phyloP scores from a whole-genome alignment of 2,797 vertebrate genomes.

The Delichon dasypus region DNA sequence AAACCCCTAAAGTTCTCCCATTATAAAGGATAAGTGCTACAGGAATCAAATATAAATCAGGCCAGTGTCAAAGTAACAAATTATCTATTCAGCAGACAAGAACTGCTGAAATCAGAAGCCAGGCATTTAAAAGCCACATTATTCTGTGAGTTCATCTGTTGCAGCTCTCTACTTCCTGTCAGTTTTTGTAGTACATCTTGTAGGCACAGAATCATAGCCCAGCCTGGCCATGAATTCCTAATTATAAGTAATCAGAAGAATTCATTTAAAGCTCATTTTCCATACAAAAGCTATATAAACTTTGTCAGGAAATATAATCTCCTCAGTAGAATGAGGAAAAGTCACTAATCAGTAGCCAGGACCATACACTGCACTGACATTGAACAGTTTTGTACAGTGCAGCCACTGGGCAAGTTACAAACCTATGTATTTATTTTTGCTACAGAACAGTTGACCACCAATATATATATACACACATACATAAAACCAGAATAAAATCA shows the following conservation, averaged over 20 bases:
- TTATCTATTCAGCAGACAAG: background rate
- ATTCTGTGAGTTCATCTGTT: background rate
- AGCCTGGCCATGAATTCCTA: background rate
- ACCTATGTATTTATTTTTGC: background rate
- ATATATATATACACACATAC: rapidly evolving
- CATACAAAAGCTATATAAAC: background rate
- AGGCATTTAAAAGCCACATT: background rate
- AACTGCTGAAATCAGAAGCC: background rate
- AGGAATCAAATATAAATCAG: background rate
- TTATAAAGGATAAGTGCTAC: background rate
- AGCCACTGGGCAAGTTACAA: background rate
- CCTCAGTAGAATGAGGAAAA: background rate
- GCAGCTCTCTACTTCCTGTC: background rate
- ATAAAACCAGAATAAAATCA: background rate
- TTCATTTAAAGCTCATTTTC: background rate
- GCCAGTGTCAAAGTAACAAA: background rate
- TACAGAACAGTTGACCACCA: background rate
- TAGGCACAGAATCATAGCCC: background rate
- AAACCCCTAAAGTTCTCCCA: background rate
- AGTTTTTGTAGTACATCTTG: background rate
- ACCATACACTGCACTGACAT: background rate
- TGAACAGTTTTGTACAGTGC: background rate
- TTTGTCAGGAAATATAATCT: background rate
- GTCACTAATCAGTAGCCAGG: background rate
- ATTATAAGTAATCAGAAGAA: background rate